Percentiles rank a stretch among this genome's conserved stretches.
phyloP scores from a whole-genome alignment of 1,140 invertebrate genomes.

The Danaus melanippus region DNA sequence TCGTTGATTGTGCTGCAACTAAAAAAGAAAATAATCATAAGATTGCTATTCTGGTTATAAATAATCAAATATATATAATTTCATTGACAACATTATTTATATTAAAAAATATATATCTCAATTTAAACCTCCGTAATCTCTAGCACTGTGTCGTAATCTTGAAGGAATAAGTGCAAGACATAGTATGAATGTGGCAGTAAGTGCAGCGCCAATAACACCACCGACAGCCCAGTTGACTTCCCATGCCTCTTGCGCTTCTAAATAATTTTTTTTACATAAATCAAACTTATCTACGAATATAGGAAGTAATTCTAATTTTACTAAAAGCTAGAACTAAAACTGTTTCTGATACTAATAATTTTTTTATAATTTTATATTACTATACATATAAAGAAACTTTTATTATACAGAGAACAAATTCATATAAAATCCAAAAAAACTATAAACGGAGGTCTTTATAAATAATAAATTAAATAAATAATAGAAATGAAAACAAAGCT shows the following conservation, averaged over 20 bases:
- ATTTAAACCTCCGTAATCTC: constrained; percentile 57
- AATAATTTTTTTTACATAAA: constrained; percentile 11
- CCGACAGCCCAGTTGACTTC: constrained; percentile 62
- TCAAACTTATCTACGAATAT: background rate
- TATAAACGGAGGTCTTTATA: too few species aligned
- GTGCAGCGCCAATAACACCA: constrained; percentile 48
- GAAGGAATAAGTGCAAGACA: constrained; percentile 53
- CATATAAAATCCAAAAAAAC: too few species aligned
- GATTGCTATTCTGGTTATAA: constrained; percentile 1
- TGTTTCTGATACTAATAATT: too few species aligned
- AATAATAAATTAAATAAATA: too few species aligned
- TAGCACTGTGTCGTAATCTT: constrained; percentile 42
- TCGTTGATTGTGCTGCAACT: constrained; percentile 54
- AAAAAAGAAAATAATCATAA: constrained; percentile 20
- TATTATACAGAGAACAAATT: too few species aligned
- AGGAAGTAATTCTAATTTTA: background rate
- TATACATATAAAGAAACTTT: too few species aligned
- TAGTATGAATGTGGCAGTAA: constrained; percentile 46
- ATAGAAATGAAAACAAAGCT: too few species aligned
- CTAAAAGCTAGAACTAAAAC: too few species aligned
- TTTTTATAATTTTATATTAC: too few species aligned
- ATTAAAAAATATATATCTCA: too few species aligned
- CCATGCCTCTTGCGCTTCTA: constrained; percentile 63
- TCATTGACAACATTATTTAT: too few species aligned
- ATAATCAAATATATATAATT: too few species aligned